Base-by-base conservation (phyloP, 2,888 invertebrate genomes). In the Ophion obscuratus region DNA sequence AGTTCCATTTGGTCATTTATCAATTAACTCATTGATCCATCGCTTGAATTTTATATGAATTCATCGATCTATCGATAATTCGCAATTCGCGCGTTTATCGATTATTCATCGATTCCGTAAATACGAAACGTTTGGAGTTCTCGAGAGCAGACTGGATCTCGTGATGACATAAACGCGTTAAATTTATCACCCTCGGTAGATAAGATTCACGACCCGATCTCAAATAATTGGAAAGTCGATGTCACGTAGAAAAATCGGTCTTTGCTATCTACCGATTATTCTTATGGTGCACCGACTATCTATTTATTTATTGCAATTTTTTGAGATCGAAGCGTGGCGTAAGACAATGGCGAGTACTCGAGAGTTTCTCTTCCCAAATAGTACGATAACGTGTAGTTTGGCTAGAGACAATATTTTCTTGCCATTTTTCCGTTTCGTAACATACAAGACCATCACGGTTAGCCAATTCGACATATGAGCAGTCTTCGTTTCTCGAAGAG, bases 401-500 rank as follows among this genome's bases (percentile, higher is more conserved):
- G 83, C 76, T 17, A 2, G 2, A 57, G 40, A 61, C 4, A 61
- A 11, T n/a, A 20, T 27, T 27, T 47, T 61, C 2, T 24, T 1
- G 78, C 86, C 78, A 86, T 85, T 84, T 86, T 86, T 86, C 78
- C 78, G 31, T 59, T 74, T 68, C 64, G 57, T 61, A 2, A 61
- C 14, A 27, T 47, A 62, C 36, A 61, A 59, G 7, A n/a, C 40
- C 77, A 61, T 24, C 68, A 68, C 20, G 17, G 27, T 53, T 77
- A 40, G 59, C 36, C 14, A 20, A 57, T 76, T 57, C 68, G 66
- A 78, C 27, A 67, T 68, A 27, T 75, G 68, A 87, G 88, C 88
- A 90, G 89, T 90, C 88, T 85, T 89, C 88, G 68, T 75, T 80
- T 47, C 53, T 66, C 80, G 82, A 89, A 86, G 88, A 90, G 90